Evolutionary conservation across 2,797 vertebrate genomes (phyloP).

Genomic region (Muscicapa striata): DNA sequence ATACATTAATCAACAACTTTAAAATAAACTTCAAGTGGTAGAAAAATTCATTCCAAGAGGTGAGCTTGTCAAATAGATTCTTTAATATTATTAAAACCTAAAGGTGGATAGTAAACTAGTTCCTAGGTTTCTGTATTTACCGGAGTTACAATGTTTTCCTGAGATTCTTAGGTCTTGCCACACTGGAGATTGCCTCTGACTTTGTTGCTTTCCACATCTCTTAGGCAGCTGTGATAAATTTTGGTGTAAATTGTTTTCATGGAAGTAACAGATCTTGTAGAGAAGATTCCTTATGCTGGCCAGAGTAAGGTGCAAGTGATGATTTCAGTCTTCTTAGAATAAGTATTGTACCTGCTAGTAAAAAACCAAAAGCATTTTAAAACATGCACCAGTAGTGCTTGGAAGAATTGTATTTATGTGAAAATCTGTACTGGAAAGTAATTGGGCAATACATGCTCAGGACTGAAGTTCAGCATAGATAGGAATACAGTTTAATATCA

Average conservation of each 20-base stretch:
- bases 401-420: not conserved
- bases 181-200: not conserved
- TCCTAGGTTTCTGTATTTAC: not conserved
- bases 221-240: not conserved
- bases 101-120: not conserved
- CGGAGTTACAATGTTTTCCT: not conserved
- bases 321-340: not conserved
- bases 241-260: not conserved
- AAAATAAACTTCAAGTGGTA: not conserved
- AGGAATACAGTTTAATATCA: not conserved
- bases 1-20: not conserved
- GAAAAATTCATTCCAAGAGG: not conserved
- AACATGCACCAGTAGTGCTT: not conserved
- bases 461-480: not conserved
- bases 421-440: not conserved
- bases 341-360: not conserved
- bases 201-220: not conserved
- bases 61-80: not conserved
- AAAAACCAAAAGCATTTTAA: rapidly evolving
- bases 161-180: not conserved
- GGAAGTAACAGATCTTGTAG: not conserved
- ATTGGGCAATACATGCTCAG: not conserved
- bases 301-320: not conserved
- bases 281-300: not conserved
- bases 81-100: not conserved